Base-by-base conservation (phyloP, 2,113 vertebrate species). In the Arenaria interpres region DNA sequence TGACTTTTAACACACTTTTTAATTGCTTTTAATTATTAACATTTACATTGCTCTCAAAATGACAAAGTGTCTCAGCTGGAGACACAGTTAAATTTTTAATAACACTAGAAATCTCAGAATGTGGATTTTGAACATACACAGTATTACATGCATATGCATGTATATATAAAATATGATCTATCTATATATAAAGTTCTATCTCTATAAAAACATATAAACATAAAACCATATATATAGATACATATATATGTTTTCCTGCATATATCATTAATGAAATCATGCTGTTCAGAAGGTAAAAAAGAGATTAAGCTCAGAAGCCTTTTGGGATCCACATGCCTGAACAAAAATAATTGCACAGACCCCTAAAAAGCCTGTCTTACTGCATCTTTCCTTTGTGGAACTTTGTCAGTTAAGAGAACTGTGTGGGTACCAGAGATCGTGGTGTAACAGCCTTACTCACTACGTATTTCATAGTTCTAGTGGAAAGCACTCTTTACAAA, bases 11-110 rank as follows among this genome's bases (percentile, higher is more conserved):
- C 97, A 96, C 97, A 97, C 95, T 96, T 98, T 98, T 98, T 97
- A 98, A 98, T 98, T 98, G 89, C 85, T 97, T 97, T 98, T 97
- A 98, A 98, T 98, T 98, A 98, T 98, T 98, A 98, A 98, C 96
- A 95, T 97, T 93, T 82, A 90, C 90, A 14, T 95, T 97, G 94
- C 96, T 98, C 95, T 95, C 93, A 83, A 91, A 96, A 93, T 94
- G 91, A 78, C 51, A 84, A 89, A 98, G 96, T 83, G 69, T 87
- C 95, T 85, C 86, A 88, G 95, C 39, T 95, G 93, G 96, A 95
- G 92, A 92, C 62, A 77, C 14, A 95, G 97, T 96, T 98, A 93
- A 97, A 98, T 97, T 98, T 94, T 98, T 98, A 98, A 98, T 98
- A 97, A 97, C 71, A 4, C n/a, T 97, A 91, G 59, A 67, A 80